Percentiles rank a stretch among this genome's conserved stretches.
Evolutionary conservation across 2,113 vertebrate genomes (phyloP).

Genomic region (Leucosticte australis): DNA sequence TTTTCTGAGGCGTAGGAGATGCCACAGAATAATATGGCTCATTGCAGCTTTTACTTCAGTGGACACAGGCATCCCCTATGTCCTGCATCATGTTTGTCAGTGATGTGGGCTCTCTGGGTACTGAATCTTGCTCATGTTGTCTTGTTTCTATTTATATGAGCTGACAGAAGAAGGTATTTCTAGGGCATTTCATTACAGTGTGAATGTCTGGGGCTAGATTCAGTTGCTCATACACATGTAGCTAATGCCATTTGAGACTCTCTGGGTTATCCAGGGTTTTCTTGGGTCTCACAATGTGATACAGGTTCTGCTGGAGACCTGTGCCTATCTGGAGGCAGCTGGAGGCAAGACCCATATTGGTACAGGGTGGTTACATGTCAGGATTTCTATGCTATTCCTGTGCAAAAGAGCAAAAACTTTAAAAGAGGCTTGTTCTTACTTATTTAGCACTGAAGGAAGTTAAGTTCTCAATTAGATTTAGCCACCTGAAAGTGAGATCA

Average conservation of each 20-base stretch:
- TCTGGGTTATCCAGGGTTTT: neutral
- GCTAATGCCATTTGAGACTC: neutral
- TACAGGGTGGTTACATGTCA: neutral
- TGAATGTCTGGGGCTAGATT: neutral
- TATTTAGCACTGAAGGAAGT: neutral
- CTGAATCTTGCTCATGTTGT: neutral
- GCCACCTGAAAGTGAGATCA: neutral
- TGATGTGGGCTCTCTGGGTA: rapidly evolving
- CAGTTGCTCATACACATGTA: neutral
- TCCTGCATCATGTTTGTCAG: neutral
- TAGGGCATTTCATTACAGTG: neutral
- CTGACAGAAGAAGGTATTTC: neutral
- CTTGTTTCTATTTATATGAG: neutral
- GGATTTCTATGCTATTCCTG: neutral
- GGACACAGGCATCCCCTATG: neutral
- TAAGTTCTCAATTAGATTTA: neutral
- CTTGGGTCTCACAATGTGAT: neutral
- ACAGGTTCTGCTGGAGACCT: neutral
- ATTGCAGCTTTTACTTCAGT: neutral
- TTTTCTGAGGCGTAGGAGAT: neutral
- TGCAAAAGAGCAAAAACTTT: neutral
- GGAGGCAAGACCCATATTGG: neutral
- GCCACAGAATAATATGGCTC: neutral
- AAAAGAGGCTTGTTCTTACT: neutral
- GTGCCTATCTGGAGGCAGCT: neutral